Evolutionary conservation across 2,797 vertebrate genomes (phyloP).

Genomic region (Premnoplex brunnescens): DNA sequence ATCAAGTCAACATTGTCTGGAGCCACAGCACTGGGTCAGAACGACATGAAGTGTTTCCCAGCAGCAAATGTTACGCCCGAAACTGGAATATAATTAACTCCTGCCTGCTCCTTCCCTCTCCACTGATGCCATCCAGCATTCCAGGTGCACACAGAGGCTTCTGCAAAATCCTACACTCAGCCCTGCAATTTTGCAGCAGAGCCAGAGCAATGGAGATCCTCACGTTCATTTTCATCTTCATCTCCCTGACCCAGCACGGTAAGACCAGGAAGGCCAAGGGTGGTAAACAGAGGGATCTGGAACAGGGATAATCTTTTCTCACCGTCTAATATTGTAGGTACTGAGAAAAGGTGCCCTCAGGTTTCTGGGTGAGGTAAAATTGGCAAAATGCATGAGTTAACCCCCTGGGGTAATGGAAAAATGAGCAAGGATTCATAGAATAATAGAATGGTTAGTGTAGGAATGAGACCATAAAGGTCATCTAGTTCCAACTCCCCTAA

Average conservation of each 20-base stretch:
- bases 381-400: background rate
- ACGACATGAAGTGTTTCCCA: background rate
- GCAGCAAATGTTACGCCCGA: background rate
- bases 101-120: background rate
- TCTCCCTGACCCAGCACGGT: background rate
- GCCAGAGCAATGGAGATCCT: slow-evolving; percentile 28
- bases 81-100: slow-evolving; percentile 11
- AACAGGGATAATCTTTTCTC: background rate
- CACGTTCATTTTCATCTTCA: background rate
- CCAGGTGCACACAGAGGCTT: background rate
- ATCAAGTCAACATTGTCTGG: background rate
- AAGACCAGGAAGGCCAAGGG: slow-evolving; percentile 8
- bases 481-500: background rate
- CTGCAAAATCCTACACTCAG: background rate
- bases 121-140: background rate
- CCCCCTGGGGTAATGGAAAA: background rate
- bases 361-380: background rate
- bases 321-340: background rate
- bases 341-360: background rate
- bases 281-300: background rate
- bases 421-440: background rate
- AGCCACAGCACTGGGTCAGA: slow-evolving; percentile 7
- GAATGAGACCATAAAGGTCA: background rate
- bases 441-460: background rate
- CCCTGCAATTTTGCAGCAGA: background rate